Conservation (phyloP, 1,140 invertebrate species). For the Hypothenemus hampei region DNA sequence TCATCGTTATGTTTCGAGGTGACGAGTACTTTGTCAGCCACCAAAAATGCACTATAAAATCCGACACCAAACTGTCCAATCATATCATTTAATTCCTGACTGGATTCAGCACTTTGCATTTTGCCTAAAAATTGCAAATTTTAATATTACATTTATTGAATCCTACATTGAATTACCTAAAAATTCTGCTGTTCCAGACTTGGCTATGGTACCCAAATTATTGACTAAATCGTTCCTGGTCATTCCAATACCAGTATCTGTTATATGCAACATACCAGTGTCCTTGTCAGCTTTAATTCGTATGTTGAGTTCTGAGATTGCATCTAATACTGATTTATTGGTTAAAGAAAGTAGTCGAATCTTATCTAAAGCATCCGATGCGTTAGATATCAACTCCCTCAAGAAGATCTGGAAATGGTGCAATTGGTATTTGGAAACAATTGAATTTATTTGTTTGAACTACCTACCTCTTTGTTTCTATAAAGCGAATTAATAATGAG, state of each 20-base stretch:
- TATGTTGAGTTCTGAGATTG: slow-evolving; percentile 81
- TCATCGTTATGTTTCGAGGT: slow-evolving; percentile 96
- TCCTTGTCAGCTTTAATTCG: slow-evolving; percentile 97
- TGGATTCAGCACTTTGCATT: slow-evolving; percentile 70
- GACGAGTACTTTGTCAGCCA: slow-evolving; percentile 85
- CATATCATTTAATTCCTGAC: slow-evolving; percentile 74
- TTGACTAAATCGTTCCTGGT: slow-evolving; percentile 91
- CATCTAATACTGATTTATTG: slow-evolving; percentile 68
- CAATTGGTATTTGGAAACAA: slow-evolving; percentile 2
- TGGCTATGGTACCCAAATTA: slow-evolving; percentile 98
- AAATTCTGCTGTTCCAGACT: slow-evolving; percentile 98
- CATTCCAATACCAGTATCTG: slow-evolving; percentile 98
- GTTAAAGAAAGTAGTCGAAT: slow-evolving; percentile 90
- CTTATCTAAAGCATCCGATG: slow-evolving; percentile 93
- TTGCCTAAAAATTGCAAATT: slow-evolving; percentile 53
- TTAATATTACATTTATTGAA: neutral
- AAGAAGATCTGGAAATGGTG: slow-evolving; percentile 89
- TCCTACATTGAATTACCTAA: slow-evolving; percentile 47
- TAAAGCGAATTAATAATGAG: slow-evolving; percentile 98
- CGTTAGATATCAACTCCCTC: slow-evolving; percentile 95
- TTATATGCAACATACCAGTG: slow-evolving; percentile 89
- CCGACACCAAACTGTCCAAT: slow-evolving; percentile 97
- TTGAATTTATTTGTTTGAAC: neutral
- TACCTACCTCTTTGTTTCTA: slow-evolving; percentile 86
- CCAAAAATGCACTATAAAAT: slow-evolving; percentile 96